These are phyloP conservation scores for Cremastobaeus sp. DNA, from an alignment of 2,888 invertebrate species.

Conservation along the genomic window DNA sequence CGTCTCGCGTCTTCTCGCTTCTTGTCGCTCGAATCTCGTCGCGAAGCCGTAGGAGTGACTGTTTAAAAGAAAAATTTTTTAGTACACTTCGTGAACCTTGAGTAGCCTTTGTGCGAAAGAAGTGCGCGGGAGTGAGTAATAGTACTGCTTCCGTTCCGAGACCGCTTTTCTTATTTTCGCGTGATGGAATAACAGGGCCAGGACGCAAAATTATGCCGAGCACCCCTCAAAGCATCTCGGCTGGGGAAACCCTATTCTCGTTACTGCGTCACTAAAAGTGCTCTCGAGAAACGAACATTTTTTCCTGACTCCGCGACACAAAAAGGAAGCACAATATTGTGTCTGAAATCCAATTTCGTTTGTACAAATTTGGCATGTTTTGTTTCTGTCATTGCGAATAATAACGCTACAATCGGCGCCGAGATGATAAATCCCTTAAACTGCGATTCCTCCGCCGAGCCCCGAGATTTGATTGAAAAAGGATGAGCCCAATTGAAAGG, in stretches of 20 bases:
- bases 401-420: slow-evolving; percentile 41
- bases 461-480: no score
- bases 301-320: slow-evolving; percentile 55
- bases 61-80: slow-evolving; percentile 57
- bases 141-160: slow-evolving; percentile 59
- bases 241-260: slow-evolving; percentile 60
- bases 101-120: slow-evolving; percentile 61
- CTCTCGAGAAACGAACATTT: slow-evolving; percentile 61
- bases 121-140: slow-evolving; percentile 55
- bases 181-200: slow-evolving; percentile 62
- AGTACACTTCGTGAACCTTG: slow-evolving; percentile 43
- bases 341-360: slow-evolving; percentile 58
- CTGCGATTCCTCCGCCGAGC: no score
- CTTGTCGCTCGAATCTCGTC: slow-evolving; percentile 51
- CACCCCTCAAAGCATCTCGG: slow-evolving; percentile 62
- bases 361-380: slow-evolving; percentile 53
- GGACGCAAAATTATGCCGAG: slow-evolving; percentile 62
- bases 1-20: slow-evolving; percentile 42
- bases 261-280: slow-evolving; percentile 62
- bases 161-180: slow-evolving; percentile 61
- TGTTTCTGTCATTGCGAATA: slow-evolving; percentile 41
- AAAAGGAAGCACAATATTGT: slow-evolving; percentile 60
- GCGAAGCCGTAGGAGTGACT: slow-evolving; percentile 51
- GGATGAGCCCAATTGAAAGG: no score
- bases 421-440: no score